Percentiles rank a stretch among this genome's conserved stretches.
These are phyloP conservation scores for Cryptus armator DNA, from an alignment of 2,888 invertebrate species.

Conservation along the genomic window DNA sequence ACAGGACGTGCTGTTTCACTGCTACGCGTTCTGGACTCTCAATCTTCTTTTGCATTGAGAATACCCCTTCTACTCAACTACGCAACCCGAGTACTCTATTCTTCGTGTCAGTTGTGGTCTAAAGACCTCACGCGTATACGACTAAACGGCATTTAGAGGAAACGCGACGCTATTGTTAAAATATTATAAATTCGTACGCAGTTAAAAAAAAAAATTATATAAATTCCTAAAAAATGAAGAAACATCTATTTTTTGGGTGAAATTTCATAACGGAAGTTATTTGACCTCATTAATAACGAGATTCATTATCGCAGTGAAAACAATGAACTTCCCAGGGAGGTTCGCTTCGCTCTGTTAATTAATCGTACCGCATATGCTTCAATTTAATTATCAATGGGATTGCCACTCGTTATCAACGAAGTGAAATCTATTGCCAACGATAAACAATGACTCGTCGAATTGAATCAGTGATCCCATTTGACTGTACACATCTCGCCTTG, in stretches of 20 bases:
- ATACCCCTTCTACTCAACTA: conserved; percentile 16
- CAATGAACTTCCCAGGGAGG: too few species aligned
- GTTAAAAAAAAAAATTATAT: neutral
- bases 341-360: neutral
- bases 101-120: conserved; percentile 57
- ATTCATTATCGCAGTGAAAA: too few species aligned
- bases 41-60: conserved; percentile 57
- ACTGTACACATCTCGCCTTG: conserved; percentile 9
- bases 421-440: conserved; percentile 9
- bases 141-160: conserved; percentile 1
- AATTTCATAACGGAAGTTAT: too few species aligned
- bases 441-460: conserved; percentile 35
- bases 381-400: neutral
- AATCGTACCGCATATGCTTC: neutral
- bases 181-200: neutral
- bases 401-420: conserved; percentile 4
- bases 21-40: conserved; percentile 56
- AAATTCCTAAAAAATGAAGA: neutral
- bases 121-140: conserved; percentile 38
- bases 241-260: neutral
- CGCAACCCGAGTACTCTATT: conserved; percentile 63
- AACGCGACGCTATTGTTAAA: conserved; percentile 24
- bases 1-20: conserved; percentile 73
- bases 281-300: too few species aligned
- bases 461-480: conserved; percentile 28